Evolutionary conservation across 2,113 vertebrate genomes (phyloP).

Genomic region (Callionymus lyra): DNA sequence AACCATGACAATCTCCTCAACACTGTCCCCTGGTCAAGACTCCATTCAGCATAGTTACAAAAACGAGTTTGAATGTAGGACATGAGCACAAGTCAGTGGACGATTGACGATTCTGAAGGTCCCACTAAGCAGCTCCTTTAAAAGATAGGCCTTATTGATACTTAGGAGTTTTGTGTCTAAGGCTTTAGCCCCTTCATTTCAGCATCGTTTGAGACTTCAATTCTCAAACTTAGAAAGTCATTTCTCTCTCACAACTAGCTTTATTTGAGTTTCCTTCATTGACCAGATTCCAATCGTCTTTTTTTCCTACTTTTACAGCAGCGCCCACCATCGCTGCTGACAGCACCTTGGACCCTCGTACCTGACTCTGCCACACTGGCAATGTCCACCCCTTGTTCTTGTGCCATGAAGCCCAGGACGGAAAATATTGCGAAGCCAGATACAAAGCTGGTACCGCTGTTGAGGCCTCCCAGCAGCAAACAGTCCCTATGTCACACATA

Average conservation of each 20-base stretch:
- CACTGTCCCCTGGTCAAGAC: constrained; percentile 21
- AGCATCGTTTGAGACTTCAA: constrained; percentile 28
- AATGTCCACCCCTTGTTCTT: constrained; percentile 99
- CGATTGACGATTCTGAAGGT: constrained; percentile 1
- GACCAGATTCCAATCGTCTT: constrained; percentile 28
- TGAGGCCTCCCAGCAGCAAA: constrained; percentile 99
- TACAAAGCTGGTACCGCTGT: constrained; percentile 99
- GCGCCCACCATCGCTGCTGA: constrained; percentile 87
- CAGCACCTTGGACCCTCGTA: constrained; percentile 82
- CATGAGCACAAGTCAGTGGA: constrained; percentile 18
- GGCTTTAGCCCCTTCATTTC: constrained; percentile 44
- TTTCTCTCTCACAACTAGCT: constrained; percentile 3
- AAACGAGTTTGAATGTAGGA: constrained; percentile 22
- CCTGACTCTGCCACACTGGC: constrained; percentile 99
- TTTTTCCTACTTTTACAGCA: constrained; percentile 58
- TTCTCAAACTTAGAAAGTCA: background rate
- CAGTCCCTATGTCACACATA: constrained; percentile 99
- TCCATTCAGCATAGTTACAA: constrained; percentile 16
- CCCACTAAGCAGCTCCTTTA: too few relatives aligned
- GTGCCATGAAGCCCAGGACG: constrained; percentile 99
- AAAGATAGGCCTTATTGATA: too few relatives aligned
- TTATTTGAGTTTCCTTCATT: background rate
- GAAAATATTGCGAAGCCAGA: constrained; percentile 99
- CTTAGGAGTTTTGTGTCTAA: constrained; percentile 22
- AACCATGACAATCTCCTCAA: constrained; percentile 3